phyloP scores from a whole-genome alignment of 2,797 vertebrate genomes.

The Rhinoraja longicauda region DNA sequence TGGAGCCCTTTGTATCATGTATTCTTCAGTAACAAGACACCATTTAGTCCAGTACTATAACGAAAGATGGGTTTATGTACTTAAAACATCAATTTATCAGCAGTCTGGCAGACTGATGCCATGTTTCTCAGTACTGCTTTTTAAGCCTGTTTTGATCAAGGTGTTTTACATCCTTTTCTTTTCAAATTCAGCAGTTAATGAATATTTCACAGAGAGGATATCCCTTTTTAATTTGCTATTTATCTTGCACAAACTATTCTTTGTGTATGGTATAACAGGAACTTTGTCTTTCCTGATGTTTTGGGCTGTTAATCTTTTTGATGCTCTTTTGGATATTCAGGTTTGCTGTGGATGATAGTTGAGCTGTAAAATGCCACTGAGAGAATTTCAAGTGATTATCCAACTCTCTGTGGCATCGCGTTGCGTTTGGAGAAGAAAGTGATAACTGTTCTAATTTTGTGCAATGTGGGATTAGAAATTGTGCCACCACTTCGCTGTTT shows the following conservation, averaged over 20 bases:
- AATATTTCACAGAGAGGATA: background rate
- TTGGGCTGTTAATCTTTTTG: background rate
- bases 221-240: background rate
- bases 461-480: background rate
- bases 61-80: background rate
- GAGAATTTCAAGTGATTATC: background rate
- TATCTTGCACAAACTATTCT: background rate
- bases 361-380: background rate
- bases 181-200: background rate
- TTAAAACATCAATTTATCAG: background rate
- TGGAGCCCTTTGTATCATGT: background rate
- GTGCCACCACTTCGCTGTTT: background rate
- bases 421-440: background rate
- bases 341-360: background rate
- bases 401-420: background rate
- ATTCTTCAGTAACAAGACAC: background rate
- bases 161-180: background rate
- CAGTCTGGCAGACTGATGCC: background rate
- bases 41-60: background rate
- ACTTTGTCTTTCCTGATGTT: background rate
- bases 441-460: background rate
- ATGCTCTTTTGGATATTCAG: background rate
- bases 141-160: background rate
- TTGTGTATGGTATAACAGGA: slow-evolving; percentile 13
- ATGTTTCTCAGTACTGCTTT: too few species aligned